phyloP scores from a whole-genome alignment of 2,113 vertebrate species.

The Pelodiscus sinensis region DNA sequence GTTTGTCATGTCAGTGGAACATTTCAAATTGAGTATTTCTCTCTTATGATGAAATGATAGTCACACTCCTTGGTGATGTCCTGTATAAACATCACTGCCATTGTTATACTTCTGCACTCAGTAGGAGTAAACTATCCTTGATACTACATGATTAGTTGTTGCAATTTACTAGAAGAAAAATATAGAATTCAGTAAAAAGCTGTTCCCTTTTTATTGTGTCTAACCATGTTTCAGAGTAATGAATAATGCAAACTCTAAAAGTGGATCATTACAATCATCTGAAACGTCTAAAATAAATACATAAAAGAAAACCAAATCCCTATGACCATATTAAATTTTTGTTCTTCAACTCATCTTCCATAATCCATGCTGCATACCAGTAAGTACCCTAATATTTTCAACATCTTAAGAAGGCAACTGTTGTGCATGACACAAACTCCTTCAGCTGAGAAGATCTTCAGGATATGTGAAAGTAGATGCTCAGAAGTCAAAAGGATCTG shows the following conservation, averaged over 20 bases:
- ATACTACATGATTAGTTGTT: not conserved
- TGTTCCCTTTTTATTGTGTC: not conserved
- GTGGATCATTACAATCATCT: not conserved
- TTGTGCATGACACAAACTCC: not conserved
- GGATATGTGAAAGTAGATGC: not conserved
- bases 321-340: not conserved
- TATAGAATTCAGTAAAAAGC: not conserved
- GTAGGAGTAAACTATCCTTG: not conserved
- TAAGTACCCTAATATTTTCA: conserved; percentile 1
- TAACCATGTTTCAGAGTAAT: conserved; percentile 4
- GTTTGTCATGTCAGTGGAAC: not conserved
- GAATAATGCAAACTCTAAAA: not conserved
- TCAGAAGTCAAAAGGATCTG: conserved; percentile 10
- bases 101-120: not conserved
- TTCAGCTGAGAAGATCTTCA: not conserved
- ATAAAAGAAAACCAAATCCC: conserved; percentile 17
- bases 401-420: not conserved
- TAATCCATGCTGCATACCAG: not conserved
- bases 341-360: not conserved
- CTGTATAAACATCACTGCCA: not conserved
- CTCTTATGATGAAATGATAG: not conserved
- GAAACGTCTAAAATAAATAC: not conserved
- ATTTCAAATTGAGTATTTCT: not conserved
- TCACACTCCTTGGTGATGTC: not conserved
- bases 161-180: not conserved